These are phyloP conservation scores for Crossaster papposus DNA, from an alignment of 53 echinoderm and acorn worm species.

Conservation along the genomic window DNA sequence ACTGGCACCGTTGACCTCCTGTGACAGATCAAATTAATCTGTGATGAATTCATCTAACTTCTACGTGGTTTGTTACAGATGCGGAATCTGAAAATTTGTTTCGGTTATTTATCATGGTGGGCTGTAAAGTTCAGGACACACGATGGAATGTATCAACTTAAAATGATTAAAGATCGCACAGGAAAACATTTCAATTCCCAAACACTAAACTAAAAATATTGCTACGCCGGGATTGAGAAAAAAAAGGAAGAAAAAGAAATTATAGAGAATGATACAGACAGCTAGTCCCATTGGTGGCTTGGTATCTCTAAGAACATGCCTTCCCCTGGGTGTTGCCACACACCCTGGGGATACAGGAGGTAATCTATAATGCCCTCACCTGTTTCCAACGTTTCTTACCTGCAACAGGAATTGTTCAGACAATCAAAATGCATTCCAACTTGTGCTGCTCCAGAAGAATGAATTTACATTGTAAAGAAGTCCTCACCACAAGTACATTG, in stretches of 20 bases:
- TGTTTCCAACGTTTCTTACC: slow-evolving; percentile 10
- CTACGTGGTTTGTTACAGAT: slow-evolving; percentile 5
- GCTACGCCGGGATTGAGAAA: neutral
- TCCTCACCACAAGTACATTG: neutral
- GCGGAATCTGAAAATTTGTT: slow-evolving; percentile 27
- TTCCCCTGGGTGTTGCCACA: slow-evolving; percentile 16
- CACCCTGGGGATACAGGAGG: slow-evolving; percentile 4
- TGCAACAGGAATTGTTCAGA: neutral
- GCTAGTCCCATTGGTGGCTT: neutral
- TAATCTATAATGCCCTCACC: slow-evolving; percentile 6
- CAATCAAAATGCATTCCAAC: neutral
- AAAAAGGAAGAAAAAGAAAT: neutral
- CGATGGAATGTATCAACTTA: slow-evolving; percentile 8
- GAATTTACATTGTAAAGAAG: slow-evolving; percentile 4
- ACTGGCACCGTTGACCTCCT: neutral
- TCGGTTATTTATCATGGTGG: slow-evolving; percentile 22
- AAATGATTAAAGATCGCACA: neutral
- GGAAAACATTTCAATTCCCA: neutral
- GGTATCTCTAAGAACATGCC: neutral
- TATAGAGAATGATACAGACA: neutral
- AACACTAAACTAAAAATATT: neutral
- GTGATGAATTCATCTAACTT: slow-evolving; percentile 34
- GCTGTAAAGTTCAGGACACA: slow-evolving; percentile 18
- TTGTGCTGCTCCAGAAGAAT: neutral
- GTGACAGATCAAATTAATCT: slow-evolving; percentile 10